These are phyloP conservation scores for Spodoptera exigua DNA, from an alignment of 2,888 invertebrate species.

Conservation along the genomic window DNA sequence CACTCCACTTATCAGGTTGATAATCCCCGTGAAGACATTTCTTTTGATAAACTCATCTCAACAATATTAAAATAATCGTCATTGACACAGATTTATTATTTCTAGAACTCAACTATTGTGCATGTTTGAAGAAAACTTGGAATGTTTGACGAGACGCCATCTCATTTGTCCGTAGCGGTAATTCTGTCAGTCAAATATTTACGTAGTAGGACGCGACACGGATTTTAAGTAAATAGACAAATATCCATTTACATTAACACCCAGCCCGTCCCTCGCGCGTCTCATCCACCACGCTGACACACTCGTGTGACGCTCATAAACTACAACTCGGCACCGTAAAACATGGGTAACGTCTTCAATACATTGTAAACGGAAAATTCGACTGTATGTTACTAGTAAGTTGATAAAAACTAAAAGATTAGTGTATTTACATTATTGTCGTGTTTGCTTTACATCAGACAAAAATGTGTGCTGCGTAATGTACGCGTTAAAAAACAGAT, in stretches of 20 bases:
- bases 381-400: slow-evolving; percentile 20
- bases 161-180: slow-evolving; percentile 86
- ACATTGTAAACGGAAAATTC: slow-evolving; percentile 59
- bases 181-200: slow-evolving; percentile 86
- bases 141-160: slow-evolving; percentile 75
- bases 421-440: slow-evolving; percentile 6
- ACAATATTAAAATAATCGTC: slow-evolving; percentile 57
- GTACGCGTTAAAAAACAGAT: slow-evolving; percentile 8
- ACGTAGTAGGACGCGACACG: slow-evolving; percentile 86
- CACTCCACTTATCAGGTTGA: slow-evolving; percentile 75
- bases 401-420: slow-evolving; percentile 45
- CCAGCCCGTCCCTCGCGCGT: slow-evolving; percentile 59
- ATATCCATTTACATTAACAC: slow-evolving; percentile 86
- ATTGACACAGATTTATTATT: slow-evolving; percentile 66
- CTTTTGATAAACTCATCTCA: slow-evolving; percentile 65
- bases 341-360: slow-evolving; percentile 53
- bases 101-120: slow-evolving; percentile 54
- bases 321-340: slow-evolving; percentile 56
- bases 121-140: slow-evolving; percentile 74
- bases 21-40: slow-evolving; percentile 75
- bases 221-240: slow-evolving; percentile 86
- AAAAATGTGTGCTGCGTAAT: slow-evolving; percentile 2
- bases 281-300: slow-evolving; percentile 47
- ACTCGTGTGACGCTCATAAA: slow-evolving; percentile 58
- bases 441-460: neutral